Conservation (phyloP, 2,113 vertebrate genomes). For the Setophaga coronata region DNA sequence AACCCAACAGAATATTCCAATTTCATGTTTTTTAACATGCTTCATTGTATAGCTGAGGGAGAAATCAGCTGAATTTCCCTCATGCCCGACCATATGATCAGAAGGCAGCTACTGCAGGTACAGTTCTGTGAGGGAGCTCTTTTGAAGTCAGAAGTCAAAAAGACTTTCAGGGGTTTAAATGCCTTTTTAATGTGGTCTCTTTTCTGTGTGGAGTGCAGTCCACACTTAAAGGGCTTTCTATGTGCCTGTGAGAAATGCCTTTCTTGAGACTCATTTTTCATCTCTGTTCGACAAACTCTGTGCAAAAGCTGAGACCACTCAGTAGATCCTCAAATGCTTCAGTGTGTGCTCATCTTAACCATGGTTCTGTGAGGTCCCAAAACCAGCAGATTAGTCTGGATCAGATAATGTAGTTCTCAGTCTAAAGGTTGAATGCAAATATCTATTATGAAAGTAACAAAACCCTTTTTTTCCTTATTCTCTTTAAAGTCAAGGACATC, state of each 20-base stretch:
- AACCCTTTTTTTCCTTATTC: neutral
- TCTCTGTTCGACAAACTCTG: neutral
- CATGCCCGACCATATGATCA: conserved; percentile 47
- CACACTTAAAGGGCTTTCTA: conserved; percentile 27
- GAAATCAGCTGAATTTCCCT: conserved; percentile 53
- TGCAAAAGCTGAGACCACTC: neutral
- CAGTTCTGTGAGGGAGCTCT: neutral
- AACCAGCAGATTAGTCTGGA: conserved; percentile 6
- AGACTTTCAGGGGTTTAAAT: neutral
- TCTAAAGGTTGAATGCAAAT: neutral
- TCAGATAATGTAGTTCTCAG: neutral
- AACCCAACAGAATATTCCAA: neutral
- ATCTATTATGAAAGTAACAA: neutral
- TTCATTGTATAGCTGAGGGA: conserved; percentile 2
- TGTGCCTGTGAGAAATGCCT: neutral
- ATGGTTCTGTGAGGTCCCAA: conserved; percentile 5
- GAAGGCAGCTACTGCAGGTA: neutral
- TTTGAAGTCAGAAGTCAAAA: conserved; percentile 54
- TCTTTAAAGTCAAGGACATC: neutral
- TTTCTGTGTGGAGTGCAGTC: neutral
- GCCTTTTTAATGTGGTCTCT: conserved; percentile 61
- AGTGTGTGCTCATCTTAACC: neutral
- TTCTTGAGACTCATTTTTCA: conserved; percentile 35
- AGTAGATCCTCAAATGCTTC: conserved; percentile 19
- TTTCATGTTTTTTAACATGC: neutral